Evolutionary conservation across 1,140 invertebrate genomes (phyloP), one percentile per base, ranked within the genome.

Genomic region (Trichonephila inaurata): DNA sequence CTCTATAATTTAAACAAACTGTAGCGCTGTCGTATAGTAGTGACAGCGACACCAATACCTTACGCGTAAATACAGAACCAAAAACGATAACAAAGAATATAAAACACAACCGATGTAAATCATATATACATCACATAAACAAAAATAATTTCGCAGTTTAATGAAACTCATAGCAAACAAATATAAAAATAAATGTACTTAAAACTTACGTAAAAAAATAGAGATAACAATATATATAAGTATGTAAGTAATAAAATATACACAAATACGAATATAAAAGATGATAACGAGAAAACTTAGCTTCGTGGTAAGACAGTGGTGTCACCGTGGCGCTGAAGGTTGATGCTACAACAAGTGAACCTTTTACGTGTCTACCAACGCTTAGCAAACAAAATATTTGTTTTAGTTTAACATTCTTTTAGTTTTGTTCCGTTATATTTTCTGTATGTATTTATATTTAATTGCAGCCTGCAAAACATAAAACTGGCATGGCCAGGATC

Each of bases 381-480:
- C 24, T 72, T 51, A 60, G 16, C 60, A 60, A 40, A 87, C 85
- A 87, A 87, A 87, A 60, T 60, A 33, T 44, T 51, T 85, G 51
- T 10, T 51, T 85, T 51, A 60, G 51, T 85, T 51, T 51, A 85
- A 66, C 51, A 51, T 51, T 51, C 10, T 51, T 28, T 72, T 14
- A 28, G 28, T 28, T 72, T 72, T 72, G 69, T 72, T 72, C 69
- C 69, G 28, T 72, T 64, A 64, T 64, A 3, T 64, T 21, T 64
- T 83, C 18, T 51, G 60, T 87, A 58, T 87, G 61, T 87, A 60
- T 87, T 62, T 87, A 24, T 60, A n/a, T 60, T 14, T 28, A 40
- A 69, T 89, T 58, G 88, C 88, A 89, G 62, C 88, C 88, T 72
- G 62, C 88, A 89, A 89, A 89, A 89, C 33, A 69, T 44, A 72